Base-by-base conservation (phyloP, 2,797 vertebrate species). In the Tenualosa thibaudeaui region DNA sequence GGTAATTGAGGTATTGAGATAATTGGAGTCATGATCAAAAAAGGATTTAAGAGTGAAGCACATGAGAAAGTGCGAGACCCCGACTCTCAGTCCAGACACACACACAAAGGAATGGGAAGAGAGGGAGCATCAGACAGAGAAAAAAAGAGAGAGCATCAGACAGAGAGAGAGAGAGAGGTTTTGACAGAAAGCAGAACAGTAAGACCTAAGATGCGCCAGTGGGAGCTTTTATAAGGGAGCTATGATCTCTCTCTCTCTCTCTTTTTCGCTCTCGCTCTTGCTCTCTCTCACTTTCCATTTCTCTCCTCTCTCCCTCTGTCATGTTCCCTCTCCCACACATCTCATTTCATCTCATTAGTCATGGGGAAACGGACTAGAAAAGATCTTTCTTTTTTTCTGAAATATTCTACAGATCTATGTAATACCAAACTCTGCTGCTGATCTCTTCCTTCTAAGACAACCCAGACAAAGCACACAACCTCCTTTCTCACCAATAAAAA, bases 1-100 rank as follows among this genome's bases (percentile, higher is more conserved):
- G 88, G 81, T 89, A 87, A 87, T 89, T 86, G 85, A 85, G 86
- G 87, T 75, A 78, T 65, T 53, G 71, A 83, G 58, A 84, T 86
- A 87, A 87, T 75, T 87, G 86, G 83, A 89, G 81, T 51, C 85
- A 62, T 81, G 84, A 50, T 85, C 83, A 65, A 82, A 37, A 51
- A 65, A 53, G 15, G 81, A 86, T 31, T 75, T 40, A 75, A 75
- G 13, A 75, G 40, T 15, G 40, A 37, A 75, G 31, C 15, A 75
- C 68, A 75, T 75, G 68, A 75, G 68, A 37, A 43, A 75, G 68
- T 75, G 31, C 37, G 15, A 17, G 68, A 75, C 31, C 31, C 31
- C 12, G 5, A 40, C 31, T 37, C 31, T 37, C 68, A 17, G 68
- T 40, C 37, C 37, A 43, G 37, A 37, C 37, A 56, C 54, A 56